A percentile compares a stretch with the other conserved stretches of the same genome.
Conservation (phyloP, 2,888 invertebrate species). For the Drosophila siamana region DNA sequence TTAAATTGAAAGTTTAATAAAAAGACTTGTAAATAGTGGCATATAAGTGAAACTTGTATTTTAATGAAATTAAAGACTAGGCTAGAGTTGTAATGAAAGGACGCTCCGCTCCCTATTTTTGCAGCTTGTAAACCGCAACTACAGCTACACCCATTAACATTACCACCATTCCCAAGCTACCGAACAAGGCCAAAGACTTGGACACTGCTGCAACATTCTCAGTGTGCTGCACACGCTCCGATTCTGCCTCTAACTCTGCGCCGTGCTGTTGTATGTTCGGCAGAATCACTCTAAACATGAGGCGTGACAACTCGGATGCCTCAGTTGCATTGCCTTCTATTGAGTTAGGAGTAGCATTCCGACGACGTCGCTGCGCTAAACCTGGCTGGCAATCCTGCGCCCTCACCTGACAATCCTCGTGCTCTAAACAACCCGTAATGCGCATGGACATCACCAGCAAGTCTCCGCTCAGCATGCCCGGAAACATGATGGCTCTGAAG, state of each 20-base stretch:
- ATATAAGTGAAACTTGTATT: not conserved
- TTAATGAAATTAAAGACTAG: not conserved
- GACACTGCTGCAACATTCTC: slow-evolving; percentile 1
- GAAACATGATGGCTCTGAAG: slow-evolving; percentile 87
- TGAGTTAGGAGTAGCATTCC: slow-evolving; percentile 36
- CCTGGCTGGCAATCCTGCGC: slow-evolving; percentile 72
- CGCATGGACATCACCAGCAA: slow-evolving; percentile 87
- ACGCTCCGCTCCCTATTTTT: slow-evolving; percentile 45
- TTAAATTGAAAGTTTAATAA: slow-evolving; percentile 5
- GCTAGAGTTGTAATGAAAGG: not conserved
- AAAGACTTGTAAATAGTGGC: not conserved
- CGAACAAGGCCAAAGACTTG: slow-evolving; percentile 58
- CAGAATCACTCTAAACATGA: slow-evolving; percentile 82
- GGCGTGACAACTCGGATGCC: slow-evolving; percentile 80
- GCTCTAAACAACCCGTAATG: slow-evolving; percentile 87
- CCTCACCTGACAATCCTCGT: slow-evolving; percentile 86
- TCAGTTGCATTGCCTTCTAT: slow-evolving; percentile 63
- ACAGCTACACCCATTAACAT: slow-evolving; percentile 70
- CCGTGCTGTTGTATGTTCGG: slow-evolving; percentile 28
- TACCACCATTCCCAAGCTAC: slow-evolving; percentile 73
- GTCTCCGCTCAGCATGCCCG: slow-evolving; percentile 87
- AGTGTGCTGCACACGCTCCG: not conserved
- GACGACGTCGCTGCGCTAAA: slow-evolving; percentile 64
- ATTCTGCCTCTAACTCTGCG: slow-evolving; percentile 27
- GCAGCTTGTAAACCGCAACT: slow-evolving; percentile 67